phyloP scores from a whole-genome alignment of 2,797 vertebrate species.

The Sebastes nivosus region DNA sequence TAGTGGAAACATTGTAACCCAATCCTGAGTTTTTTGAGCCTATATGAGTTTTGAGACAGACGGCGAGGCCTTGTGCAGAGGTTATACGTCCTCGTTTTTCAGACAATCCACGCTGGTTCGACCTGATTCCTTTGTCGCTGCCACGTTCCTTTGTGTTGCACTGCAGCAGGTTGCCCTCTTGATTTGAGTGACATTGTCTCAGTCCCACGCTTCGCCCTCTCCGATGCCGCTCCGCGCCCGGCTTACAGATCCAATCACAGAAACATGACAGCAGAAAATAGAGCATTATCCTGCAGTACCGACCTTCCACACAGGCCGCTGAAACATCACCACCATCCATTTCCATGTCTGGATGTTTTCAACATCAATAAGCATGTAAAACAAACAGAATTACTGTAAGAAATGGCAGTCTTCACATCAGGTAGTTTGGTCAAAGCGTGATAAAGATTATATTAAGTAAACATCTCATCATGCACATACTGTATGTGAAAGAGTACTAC shows the following conservation, averaged over 20 bases:
- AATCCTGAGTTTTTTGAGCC: conserved; percentile 30
- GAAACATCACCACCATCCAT: not conserved
- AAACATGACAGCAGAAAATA: conserved; percentile 45
- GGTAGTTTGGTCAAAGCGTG: conserved; percentile 9
- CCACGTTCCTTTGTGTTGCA: not conserved
- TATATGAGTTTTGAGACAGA: conserved; percentile 25
- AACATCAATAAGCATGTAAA: conserved; percentile 1
- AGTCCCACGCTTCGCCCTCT: conserved; percentile 1
- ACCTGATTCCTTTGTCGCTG: conserved; percentile 4
- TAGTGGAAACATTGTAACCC: conserved; percentile 10
- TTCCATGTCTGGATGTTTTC: conserved; percentile 42
- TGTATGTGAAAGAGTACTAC: not conserved
- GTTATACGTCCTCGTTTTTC: conserved; percentile 13
- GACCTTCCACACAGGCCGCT: not conserved
- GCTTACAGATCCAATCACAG: conserved; percentile 36
- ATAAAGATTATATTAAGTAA: conserved; percentile 22
- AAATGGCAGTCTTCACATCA: conserved; percentile 21
- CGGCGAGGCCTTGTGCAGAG: conserved; percentile 9
- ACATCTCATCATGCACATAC: conserved; percentile 24
- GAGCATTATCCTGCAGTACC: conserved; percentile 5
- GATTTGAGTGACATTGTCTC: conserved; percentile 31
- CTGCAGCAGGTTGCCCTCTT: not conserved
- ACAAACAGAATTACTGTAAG: conserved; percentile 1
- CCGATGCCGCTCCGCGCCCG: not conserved
- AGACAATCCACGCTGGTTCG: conserved; percentile 1